phyloP scores from a whole-genome alignment of 2,888 invertebrate genomes.

The Horisme vitalbata region DNA sequence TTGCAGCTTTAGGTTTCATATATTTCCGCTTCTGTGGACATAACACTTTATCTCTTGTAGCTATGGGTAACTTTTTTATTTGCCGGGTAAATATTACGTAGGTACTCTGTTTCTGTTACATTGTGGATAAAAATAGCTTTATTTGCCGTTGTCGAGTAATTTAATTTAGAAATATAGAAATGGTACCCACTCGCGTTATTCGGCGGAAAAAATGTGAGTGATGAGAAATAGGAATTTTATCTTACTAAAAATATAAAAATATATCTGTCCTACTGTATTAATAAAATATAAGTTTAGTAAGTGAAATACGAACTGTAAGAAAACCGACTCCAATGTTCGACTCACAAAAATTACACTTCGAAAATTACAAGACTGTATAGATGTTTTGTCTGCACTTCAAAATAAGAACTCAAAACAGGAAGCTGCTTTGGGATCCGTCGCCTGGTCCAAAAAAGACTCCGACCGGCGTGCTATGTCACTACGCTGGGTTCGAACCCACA shows the following conservation, averaged over 20 bases:
- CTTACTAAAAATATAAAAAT: background rate
- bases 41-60: slow-evolving; percentile 1
- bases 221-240: background rate
- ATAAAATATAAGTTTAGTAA: no score
- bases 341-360: no score
- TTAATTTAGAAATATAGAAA: slow-evolving; percentile 1
- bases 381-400: no score
- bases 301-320: no score
- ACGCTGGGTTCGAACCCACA: no score
- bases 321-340: no score
- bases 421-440: no score
- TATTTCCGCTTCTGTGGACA: slow-evolving; percentile 7
- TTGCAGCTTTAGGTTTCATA: no score
- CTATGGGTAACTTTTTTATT: slow-evolving; percentile 14
- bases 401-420: no score
- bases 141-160: slow-evolving; percentile 8
- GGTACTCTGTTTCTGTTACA: background rate
- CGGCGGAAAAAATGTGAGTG: background rate
- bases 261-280: background rate
- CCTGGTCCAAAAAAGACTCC: no score
- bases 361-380: no score
- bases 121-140: slow-evolving; percentile 12
- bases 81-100: slow-evolving; percentile 12
- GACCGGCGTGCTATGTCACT: no score
- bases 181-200: background rate